Percentiles rank a stretch among this genome's conserved stretches.
Evolutionary conservation across 2,797 vertebrate genomes (phyloP).

Genomic region (Bryconaethiops microstoma): DNA sequence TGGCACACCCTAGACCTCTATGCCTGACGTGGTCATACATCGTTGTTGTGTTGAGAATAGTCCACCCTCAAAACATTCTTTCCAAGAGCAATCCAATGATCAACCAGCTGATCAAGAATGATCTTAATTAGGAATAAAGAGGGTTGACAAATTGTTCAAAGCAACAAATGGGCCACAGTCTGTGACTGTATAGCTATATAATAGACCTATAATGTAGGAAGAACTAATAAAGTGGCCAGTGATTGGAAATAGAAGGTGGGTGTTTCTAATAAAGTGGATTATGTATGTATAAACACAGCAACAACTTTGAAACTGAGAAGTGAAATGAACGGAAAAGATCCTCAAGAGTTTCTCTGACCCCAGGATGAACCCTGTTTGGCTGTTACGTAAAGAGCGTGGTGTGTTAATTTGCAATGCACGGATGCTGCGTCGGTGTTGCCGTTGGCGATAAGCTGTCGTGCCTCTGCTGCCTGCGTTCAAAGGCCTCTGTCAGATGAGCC

Average conservation of each 20-base stretch:
- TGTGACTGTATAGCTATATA: background rate
- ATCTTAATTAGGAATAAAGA: too few species aligned
- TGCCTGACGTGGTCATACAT: background rate
- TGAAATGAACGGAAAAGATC: background rate
- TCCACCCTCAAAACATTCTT: too few species aligned
- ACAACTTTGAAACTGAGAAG: constrained; percentile 9
- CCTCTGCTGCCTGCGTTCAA: constrained; percentile 58
- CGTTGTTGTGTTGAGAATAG: background rate
- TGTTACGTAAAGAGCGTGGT: constrained; percentile 57
- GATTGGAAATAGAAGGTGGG: background rate
- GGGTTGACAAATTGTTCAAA: too few species aligned
- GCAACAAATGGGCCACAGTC: background rate
- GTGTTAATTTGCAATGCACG: constrained; percentile 61
- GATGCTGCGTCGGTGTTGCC: constrained; percentile 60
- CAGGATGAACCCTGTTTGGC: constrained; percentile 55
- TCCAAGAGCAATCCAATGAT: too few species aligned
- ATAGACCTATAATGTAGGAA: background rate
- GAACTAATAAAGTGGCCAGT: background rate
- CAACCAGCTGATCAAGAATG: too few species aligned
- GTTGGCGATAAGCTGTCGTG: constrained; percentile 63
- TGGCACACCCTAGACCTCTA: too few species aligned
- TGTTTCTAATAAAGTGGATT: background rate
- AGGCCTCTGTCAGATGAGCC: constrained; percentile 61
- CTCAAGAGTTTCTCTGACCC: constrained; percentile 58
- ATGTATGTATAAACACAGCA: background rate